Percentiles rank a stretch among this genome's conserved stretches.
These are phyloP conservation scores for Acrossocheilus fasciatus DNA, from an alignment of 2,797 vertebrate genomes.

Conservation along the genomic window DNA sequence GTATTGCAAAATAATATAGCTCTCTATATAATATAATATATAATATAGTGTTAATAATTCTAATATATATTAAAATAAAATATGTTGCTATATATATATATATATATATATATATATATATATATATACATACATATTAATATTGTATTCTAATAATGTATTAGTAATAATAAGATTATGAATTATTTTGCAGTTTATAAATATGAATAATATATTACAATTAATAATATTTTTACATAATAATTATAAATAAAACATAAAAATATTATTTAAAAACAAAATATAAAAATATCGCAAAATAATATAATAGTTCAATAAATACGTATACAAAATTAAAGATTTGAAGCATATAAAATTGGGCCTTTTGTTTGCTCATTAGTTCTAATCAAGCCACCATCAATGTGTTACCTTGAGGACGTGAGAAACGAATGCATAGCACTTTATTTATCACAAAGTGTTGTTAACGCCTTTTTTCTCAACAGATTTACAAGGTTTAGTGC, in stretches of 20 bases:
- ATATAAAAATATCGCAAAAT: neutral
- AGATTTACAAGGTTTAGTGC: neutral
- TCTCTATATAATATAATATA: too few relatives aligned
- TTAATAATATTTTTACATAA: neutral
- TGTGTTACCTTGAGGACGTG: neutral
- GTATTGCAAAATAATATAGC: too few relatives aligned
- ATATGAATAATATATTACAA: neutral
- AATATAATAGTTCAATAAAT: neutral
- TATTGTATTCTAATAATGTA: too few relatives aligned
- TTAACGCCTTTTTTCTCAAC: neutral
- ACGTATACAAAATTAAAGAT: neutral
- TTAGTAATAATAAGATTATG: too few relatives aligned
- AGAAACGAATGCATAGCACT: neutral
- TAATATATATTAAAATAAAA: too few relatives aligned
- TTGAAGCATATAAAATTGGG: neutral
- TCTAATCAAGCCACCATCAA: neutral
- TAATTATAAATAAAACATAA: neutral
- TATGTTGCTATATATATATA: too few relatives aligned
- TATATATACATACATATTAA: too few relatives aligned
- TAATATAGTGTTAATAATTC: too few relatives aligned
- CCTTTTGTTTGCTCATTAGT: neutral
- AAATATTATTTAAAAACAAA: neutral
- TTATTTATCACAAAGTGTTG: slow-evolving; percentile 6
- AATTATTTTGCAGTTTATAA: neutral
- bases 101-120: too few relatives aligned